Base-by-base conservation (phyloP, 2,888 invertebrate species). In the Deilephila porcellus region DNA sequence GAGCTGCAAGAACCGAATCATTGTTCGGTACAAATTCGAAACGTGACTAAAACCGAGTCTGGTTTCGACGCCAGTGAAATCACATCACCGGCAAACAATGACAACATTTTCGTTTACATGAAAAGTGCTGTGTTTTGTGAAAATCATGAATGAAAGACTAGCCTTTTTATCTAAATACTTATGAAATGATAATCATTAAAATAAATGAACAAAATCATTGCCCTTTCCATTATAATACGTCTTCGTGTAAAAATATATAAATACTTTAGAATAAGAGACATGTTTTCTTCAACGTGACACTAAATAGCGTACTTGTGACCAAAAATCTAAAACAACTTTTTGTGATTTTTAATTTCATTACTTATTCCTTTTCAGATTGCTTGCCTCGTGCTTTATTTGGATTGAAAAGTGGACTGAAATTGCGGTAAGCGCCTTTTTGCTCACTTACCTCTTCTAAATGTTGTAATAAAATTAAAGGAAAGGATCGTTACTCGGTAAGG, bases 11-110 rank as follows among this genome's bases (percentile, higher is more conserved):
- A 76, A 82, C 81, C 79, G 79, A 70, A 78, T 76, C 77, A 81
- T 79, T 76, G 78, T 82, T 78, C 79, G 73, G 73, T 72, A 73
- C 56, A 73, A 71, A 78, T 80, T 78, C 70, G 73, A 79, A 82
- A 83, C 86, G 85, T 88, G 85, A 87, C 83, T 82, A 76, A 82
- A 85, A 81, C 77, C 76, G 76, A 83, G 79, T 77, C 75, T 81
- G 76, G 73, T 82, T 83, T 77, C 71, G 62, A 74, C 71, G 76
- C 63, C 77, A 82, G 77, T 78, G 76, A 82, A 81, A 82, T 81
- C 60, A 60, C 67, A 14, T n/a, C 56, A 56, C 59, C 5, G n/a
- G 34, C 56, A 4, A 53, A 59, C 59, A 71, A 64, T 64, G n/a
- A 56, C 19, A 56, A 56, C 19, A 56, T 17, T 56, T 56, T 56